Conservation (phyloP, 2,797 vertebrate species). For the Enoplosus armatus region DNA sequence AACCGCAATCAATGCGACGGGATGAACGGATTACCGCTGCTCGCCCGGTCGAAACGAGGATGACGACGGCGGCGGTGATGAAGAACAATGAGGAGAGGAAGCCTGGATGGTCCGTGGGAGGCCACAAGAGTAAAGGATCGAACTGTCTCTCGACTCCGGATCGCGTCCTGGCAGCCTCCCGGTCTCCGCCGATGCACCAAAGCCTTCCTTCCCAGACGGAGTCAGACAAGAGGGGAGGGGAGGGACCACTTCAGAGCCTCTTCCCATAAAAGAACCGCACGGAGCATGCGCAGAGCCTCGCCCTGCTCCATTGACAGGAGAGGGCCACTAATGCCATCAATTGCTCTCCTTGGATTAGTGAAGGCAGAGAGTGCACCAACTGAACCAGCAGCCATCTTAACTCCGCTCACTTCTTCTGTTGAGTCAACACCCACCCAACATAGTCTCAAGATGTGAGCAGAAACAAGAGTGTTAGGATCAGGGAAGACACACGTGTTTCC, state of each 20-base stretch:
- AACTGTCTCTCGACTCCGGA: constrained; percentile 61
- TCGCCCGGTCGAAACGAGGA: constrained; percentile 38
- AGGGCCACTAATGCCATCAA: constrained; percentile 78
- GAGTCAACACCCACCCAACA: neutral
- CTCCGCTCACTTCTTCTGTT: constrained; percentile 8
- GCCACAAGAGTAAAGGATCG: constrained; percentile 41
- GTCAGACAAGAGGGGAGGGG: constrained; percentile 77
- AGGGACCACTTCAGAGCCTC: constrained; percentile 75
- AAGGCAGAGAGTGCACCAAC: constrained; percentile 29
- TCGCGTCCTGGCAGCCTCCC: constrained; percentile 77
- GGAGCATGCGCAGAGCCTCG: constrained; percentile 92
- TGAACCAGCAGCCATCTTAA: constrained; percentile 72
- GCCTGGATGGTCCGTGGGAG: constrained; percentile 33
- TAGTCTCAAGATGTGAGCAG: neutral
- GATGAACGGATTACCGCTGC: constrained; percentile 62
- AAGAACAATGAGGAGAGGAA: neutral
- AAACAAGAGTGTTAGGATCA: neutral
- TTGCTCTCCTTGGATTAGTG: constrained; percentile 70
- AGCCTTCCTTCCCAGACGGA: constrained; percentile 84
- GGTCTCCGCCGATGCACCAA: constrained; percentile 84
- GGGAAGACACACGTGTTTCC: no score
- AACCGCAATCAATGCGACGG: constrained; percentile 69
- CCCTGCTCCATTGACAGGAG: constrained; percentile 86
- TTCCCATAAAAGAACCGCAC: constrained; percentile 65
- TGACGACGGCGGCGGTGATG: constrained; percentile 5